Conservation (phyloP, 2,113 vertebrate species). For the Callocephalon fimbriatum region DNA sequence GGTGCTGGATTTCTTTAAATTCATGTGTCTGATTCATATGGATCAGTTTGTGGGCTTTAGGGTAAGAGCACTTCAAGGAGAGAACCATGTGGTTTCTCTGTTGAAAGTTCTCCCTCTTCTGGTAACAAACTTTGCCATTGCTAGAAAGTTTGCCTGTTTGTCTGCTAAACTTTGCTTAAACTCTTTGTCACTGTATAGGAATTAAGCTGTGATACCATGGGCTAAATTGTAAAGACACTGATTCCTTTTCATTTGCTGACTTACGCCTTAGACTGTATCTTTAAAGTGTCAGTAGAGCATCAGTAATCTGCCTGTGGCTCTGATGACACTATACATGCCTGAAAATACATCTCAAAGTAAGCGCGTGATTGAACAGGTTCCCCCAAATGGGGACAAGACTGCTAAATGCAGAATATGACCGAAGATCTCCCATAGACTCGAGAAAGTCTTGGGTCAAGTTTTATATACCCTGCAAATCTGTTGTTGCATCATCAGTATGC, state of each 20-base stretch:
- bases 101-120: not conserved
- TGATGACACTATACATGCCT: not conserved
- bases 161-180: not conserved
- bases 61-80: not conserved
- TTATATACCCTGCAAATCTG: not conserved
- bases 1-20: conserved; percentile 78
- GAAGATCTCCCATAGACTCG: not conserved
- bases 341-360: not conserved
- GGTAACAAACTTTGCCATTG: not conserved
- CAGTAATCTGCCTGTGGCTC: not conserved
- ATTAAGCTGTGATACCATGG: not conserved
- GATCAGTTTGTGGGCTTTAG: not conserved
- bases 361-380: not conserved
- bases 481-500: not conserved
- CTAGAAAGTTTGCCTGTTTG: not conserved
- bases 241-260: not conserved
- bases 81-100: not conserved
- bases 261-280: not conserved
- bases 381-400: not conserved
- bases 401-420: not conserved
- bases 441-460: not conserved
- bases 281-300: not conserved
- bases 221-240: not conserved
- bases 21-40: conserved; percentile 6
- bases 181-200: not conserved